phyloP scores from a whole-genome alignment of 2,888 invertebrate genomes.

The Gymnocheta viridis region DNA sequence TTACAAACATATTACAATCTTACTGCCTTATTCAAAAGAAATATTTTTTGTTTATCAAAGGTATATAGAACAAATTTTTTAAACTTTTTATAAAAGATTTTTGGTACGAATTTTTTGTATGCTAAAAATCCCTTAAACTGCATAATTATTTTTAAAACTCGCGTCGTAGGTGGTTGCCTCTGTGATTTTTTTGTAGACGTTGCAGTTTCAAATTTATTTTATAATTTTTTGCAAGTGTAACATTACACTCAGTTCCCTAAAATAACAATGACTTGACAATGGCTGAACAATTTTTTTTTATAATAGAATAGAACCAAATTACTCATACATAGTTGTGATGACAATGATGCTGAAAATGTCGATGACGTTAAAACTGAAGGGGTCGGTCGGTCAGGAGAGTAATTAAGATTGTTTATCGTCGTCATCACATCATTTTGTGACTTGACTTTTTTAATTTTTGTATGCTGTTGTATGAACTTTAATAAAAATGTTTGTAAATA shows the following conservation, averaged over 20 bases:
- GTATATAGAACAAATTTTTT: no score
- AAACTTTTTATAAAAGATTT: no score
- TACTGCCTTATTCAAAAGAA: no score
- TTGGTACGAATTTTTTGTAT: no score
- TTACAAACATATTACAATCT: no score
- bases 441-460: background rate
- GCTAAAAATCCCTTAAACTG: background rate
- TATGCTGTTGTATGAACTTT: constrained; percentile 1
- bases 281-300: background rate
- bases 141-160: background rate
- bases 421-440: constrained; percentile 9
- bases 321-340: background rate
- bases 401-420: constrained; percentile 23
- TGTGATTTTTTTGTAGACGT: background rate
- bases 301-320: constrained; percentile 13
- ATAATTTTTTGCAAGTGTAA: constrained; percentile 22
- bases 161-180: background rate
- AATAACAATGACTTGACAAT: constrained; percentile 27
- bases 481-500: background rate
- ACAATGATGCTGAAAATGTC: background rate
- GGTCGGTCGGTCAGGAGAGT: background rate
- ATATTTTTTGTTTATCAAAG: no score
- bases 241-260: constrained; percentile 27
- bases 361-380: constrained; percentile 11
- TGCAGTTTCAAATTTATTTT: background rate